Conservation (phyloP, 2,113 vertebrate species). For the Pongo abelii region DNA sequence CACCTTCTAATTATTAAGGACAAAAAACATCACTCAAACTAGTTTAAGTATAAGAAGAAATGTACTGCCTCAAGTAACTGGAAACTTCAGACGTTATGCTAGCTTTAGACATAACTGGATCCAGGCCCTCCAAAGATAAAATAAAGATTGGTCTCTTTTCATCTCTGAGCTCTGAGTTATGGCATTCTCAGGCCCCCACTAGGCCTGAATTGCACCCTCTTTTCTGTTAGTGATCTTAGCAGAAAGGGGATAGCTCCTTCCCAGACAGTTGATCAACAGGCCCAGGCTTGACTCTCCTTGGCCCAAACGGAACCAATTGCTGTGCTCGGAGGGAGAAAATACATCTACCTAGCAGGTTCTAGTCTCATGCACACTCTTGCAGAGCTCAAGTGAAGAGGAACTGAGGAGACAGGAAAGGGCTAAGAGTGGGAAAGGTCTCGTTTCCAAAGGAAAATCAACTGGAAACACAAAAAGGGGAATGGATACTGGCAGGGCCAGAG, state of each 20-base stretch:
- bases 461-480: neutral
- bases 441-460: neutral
- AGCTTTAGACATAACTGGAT: neutral
- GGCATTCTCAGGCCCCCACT: neutral
- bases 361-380: neutral
- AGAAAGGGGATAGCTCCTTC: neutral
- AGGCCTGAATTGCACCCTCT: neutral
- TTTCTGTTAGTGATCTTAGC: neutral
- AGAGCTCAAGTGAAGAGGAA: neutral
- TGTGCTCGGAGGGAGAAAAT: neutral
- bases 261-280: neutral
- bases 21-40: neutral
- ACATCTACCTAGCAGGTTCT: neutral
- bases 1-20: neutral
- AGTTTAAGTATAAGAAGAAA: neutral
- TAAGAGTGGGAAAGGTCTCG: neutral
- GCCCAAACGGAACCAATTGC: neutral
- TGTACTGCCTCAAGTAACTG: neutral
- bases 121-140: neutral
- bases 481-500: neutral
- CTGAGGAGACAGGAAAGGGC: neutral
- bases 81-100: neutral
- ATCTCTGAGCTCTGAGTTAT: neutral
- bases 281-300: neutral
- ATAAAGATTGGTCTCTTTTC: neutral